Evolutionary conservation across 2,888 invertebrate species (phyloP).

Genomic region (Suillia variegata): DNA sequence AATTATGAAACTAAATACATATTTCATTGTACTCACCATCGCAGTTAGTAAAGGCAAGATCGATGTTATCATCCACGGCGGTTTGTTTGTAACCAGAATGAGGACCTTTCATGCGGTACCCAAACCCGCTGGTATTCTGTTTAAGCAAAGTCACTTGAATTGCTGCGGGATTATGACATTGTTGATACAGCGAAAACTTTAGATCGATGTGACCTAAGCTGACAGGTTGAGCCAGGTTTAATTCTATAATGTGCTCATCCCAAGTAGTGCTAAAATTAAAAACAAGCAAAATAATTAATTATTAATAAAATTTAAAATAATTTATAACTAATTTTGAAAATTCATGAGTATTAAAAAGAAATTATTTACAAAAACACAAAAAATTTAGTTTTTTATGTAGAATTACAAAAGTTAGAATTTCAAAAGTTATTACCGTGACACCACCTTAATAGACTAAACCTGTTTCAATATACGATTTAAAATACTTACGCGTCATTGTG

Average conservation of each 20-base stretch:
- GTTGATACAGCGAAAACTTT: slow-evolving; percentile 80
- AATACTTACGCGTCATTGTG: slow-evolving; percentile 76
- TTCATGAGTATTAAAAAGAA: neutral
- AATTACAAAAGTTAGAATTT: too few relatives aligned
- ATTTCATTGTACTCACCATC: slow-evolving; percentile 49
- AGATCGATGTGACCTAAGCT: slow-evolving; percentile 89
- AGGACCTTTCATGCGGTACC: slow-evolving; percentile 64
- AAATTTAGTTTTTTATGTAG: too few relatives aligned
- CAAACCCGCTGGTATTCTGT: slow-evolving; percentile 72
- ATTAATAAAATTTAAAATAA: neutral
- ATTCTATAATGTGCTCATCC: slow-evolving; percentile 91
- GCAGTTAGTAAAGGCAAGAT: slow-evolving; percentile 41
- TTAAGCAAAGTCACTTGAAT: slow-evolving; percentile 77
- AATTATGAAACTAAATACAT: neutral
- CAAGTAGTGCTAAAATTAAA: slow-evolving; percentile 71
- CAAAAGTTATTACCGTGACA: too few relatives aligned
- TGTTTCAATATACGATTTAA: neutral
- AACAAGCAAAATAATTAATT: neutral
- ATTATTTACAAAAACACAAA: neutral
- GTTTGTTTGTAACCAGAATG: slow-evolving; percentile 56
- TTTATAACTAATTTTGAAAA: neutral
- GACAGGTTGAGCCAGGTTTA: slow-evolving; percentile 80
- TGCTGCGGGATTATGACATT: slow-evolving; percentile 76
- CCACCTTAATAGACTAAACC: neutral
- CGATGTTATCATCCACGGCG: slow-evolving; percentile 59